These are phyloP conservation scores for Endotricha flammealis DNA, from an alignment of 2,888 invertebrate species.

Conservation along the genomic window DNA sequence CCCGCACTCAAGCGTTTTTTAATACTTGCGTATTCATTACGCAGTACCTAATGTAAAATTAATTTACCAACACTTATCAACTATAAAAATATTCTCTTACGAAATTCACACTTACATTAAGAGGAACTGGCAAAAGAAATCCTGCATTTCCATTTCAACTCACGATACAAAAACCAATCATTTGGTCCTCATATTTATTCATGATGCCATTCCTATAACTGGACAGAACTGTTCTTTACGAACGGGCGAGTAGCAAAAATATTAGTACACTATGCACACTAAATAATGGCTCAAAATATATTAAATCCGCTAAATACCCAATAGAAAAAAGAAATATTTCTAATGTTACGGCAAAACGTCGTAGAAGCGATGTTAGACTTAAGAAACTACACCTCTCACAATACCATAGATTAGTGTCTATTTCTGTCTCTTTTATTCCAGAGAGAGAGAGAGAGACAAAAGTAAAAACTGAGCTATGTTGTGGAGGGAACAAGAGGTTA, in stretches of 20 bases:
- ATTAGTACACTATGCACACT: constrained; percentile 70
- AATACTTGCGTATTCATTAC: constrained; percentile 57
- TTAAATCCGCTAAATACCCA: constrained; percentile 70
- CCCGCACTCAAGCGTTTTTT: constrained; percentile 34
- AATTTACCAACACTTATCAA: constrained; percentile 72
- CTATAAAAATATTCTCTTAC: constrained; percentile 70
- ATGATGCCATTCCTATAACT: constrained; percentile 71
- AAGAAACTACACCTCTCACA: too few species aligned
- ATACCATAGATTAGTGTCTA: too few species aligned
- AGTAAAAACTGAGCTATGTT: too few species aligned
- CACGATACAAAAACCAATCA: constrained; percentile 55
- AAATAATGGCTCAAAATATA: constrained; percentile 69
- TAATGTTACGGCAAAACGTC: constrained; percentile 53
- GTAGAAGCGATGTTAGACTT: constrained; percentile 66
- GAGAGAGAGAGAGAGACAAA: too few species aligned
- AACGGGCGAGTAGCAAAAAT: constrained; percentile 71
- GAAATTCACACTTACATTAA: constrained; percentile 77
- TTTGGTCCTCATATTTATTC: constrained; percentile 69
- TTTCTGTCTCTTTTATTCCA: too few species aligned
- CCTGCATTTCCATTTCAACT: constrained; percentile 58
- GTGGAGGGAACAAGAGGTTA: too few species aligned
- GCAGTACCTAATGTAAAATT: constrained; percentile 60
- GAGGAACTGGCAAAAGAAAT: constrained; percentile 78
- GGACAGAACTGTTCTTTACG: constrained; percentile 62
- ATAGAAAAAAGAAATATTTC: constrained; percentile 55